Percentiles rank a stretch among this genome's conserved stretches.
Conservation (phyloP, 30 jellyfish, hydroid and myxozoan species). For the Chrysaora quinquecirrha region DNA sequence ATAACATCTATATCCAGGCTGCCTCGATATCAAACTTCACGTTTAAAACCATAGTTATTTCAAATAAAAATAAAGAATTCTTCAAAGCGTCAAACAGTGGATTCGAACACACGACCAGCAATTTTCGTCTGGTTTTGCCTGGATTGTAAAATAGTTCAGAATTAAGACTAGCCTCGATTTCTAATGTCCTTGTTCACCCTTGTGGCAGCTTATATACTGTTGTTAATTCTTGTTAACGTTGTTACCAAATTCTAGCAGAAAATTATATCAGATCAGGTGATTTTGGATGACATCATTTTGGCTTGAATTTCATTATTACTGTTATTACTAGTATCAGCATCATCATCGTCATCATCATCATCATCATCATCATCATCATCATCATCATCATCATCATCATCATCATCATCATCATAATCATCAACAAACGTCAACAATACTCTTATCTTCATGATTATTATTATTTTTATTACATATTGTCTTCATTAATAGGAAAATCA, state of each 20-base stretch:
- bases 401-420: too few species aligned
- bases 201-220: too few species aligned
- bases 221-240: neutral
- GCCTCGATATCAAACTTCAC: too few species aligned
- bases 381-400: too few species aligned
- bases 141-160: neutral
- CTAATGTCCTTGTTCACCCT: neutral
- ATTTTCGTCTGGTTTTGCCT: too few species aligned
- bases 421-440: neutral
- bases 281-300: too few species aligned
- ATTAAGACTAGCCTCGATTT: constrained; percentile 3
- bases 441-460: neutral
- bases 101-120: neutral
- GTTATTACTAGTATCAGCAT: too few species aligned
- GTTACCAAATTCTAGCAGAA: neutral
- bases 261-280: neutral
- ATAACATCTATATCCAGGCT: neutral
- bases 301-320: too few species aligned
- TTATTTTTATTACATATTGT: too few species aligned
- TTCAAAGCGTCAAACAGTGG: constrained; percentile 5
- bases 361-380: too few species aligned
- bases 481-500: neutral
- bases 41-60: neutral
- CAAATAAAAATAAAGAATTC: neutral
- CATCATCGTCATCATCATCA: too few species aligned